Evolutionary conservation across 2,797 vertebrate species (phyloP), one percentile per base, ranked within the genome.

Genomic region (Aldrovandia affinis): DNA sequence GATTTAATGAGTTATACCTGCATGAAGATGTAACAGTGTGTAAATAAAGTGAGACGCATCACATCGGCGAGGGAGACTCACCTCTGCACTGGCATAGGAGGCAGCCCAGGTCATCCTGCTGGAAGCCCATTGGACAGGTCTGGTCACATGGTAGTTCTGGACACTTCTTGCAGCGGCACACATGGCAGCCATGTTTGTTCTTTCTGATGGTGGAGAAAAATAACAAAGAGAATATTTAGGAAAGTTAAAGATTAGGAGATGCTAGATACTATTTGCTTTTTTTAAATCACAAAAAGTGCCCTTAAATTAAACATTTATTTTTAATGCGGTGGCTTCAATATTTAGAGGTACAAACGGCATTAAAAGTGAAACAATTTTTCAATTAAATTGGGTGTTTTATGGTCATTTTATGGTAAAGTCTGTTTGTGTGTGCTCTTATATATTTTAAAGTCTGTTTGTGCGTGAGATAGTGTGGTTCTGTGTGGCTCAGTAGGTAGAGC

Each of bases 121-220:
- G 95, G 91, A 97, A 97, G 84, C 97, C 97, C 92, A 95, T 88
- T 0, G 96, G 95, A 89, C 97, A 97, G 90, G 93, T 90, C 89
- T 96, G 96, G 90, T 96, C 95, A 93, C 97, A 97, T 2, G 94
- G 94, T 57, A 95, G 88, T 61, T 97, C 96, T 0, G 96, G 96
- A 83, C 97, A 97, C 84, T 96, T 97, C 92, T 95, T 97, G 92
- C 97, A 97, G 80, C 97, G 96, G 89, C 97, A 97, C 88, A 96
- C 93, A 89, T 97, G 95, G 91, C 97, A 97, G 87, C 96, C 96
- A 5, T 97, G 96, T 88, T 97, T 97, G 94, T 97, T 97, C 93
- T 97, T 97, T 93, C 97, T 97, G 93, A 90, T 30, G 59, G 42
- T n/a, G 68, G 59, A 80, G 47, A 33, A 39, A 14, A 54, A 33